Evolutionary conservation across 2,888 invertebrate species (phyloP).

Genomic region (Dicycla oo): DNA sequence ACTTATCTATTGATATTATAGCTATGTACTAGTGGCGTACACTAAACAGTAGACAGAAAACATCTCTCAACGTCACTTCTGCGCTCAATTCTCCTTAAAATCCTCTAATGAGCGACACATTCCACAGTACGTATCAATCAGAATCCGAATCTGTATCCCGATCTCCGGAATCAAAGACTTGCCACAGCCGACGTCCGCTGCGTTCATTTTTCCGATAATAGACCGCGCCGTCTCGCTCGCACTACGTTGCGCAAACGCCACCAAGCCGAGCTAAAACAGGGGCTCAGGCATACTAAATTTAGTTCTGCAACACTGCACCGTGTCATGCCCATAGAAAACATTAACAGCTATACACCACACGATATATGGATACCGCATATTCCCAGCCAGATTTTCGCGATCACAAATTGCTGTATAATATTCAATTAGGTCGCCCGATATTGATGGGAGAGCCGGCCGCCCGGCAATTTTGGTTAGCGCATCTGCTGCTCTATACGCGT

Average conservation of each 20-base stretch:
- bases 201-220: conserved; percentile 88
- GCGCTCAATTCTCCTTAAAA: conserved; percentile 19
- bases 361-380: conserved; percentile 88
- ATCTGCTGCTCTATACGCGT: conserved; percentile 83
- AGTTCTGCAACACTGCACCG: conserved; percentile 87
- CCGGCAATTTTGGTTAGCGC: conserved; percentile 88
- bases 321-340: conserved; percentile 83
- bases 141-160: conserved; percentile 53
- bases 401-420: conserved; percentile 90
- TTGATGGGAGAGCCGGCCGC: conserved; percentile 81
- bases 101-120: conserved; percentile 43
- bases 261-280: conserved; percentile 84
- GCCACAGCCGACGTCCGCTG: conserved; percentile 61
- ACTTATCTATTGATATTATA: conserved; percentile 8
- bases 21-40: conserved; percentile 30
- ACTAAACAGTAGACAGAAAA: conserved; percentile 9
- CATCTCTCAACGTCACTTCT: conserved; percentile 40
- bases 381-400: conserved; percentile 89
- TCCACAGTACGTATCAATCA: conserved; percentile 57
- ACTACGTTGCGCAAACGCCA: conserved; percentile 85
- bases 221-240: conserved; percentile 80
- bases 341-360: conserved; percentile 80
- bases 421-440: conserved; percentile 88
- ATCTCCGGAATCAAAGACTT: conserved; percentile 62
- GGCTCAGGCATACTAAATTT: conserved; percentile 81